Evolutionary conservation across 2,888 invertebrate genomes (phyloP).

Genomic region (Noctua fimbriata): DNA sequence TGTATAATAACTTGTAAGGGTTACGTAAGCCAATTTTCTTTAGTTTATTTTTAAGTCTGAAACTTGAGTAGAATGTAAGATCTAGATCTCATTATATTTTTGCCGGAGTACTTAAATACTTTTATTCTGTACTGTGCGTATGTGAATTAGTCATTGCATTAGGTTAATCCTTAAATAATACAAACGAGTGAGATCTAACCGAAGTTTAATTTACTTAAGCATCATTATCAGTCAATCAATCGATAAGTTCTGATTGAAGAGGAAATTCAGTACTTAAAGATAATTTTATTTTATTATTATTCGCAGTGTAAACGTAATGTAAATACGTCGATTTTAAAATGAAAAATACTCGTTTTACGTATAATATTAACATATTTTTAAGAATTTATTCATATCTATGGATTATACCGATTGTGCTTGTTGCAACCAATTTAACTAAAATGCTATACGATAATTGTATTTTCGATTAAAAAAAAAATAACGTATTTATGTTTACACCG

Average conservation of each 20-base stretch:
- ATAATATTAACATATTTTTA: too few species aligned
- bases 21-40: background rate
- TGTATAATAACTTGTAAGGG: background rate
- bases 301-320: background rate
- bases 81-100: conserved; percentile 32
- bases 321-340: too few species aligned
- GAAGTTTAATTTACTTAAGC: conserved; percentile 13
- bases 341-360: too few species aligned
- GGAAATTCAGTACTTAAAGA: background rate
- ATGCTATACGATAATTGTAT: too few species aligned
- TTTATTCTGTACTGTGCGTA: too few species aligned
- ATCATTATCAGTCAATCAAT: background rate
- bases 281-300: background rate
- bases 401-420: too few species aligned
- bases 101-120: background rate
- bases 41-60: background rate
- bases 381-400: too few species aligned
- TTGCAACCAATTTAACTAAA: too few species aligned
- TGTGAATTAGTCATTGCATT: conserved; percentile 13
- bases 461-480: too few species aligned
- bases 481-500: too few species aligned
- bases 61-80: background rate
- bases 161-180: conserved; percentile 32
- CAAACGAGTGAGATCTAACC: conserved; percentile 25
- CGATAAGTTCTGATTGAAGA: background rate